Conservation (phyloP, 2,888 invertebrate genomes). For the Drosophila rellima region DNA sequence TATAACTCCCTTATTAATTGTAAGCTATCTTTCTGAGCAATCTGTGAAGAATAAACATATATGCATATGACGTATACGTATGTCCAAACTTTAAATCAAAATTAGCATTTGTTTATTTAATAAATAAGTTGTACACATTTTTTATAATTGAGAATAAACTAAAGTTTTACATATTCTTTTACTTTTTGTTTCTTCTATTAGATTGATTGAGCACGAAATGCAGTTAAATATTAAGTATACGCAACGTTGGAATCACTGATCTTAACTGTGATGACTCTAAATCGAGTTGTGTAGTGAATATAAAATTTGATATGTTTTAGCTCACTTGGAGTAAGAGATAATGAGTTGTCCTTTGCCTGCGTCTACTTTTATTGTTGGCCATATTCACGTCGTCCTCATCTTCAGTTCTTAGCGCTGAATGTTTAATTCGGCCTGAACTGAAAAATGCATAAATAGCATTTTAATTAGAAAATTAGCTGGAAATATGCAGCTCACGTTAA, state of each 20-base stretch:
- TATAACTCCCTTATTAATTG: neutral
- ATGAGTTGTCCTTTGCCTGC: constrained; percentile 11
- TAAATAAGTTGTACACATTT: no score
- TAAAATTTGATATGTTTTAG: constrained; percentile 23
- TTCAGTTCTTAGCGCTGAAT: constrained; percentile 38
- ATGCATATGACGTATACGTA: no score
- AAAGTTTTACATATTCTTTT: no score
- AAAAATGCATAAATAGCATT: constrained; percentile 85
- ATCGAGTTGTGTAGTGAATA: constrained; percentile 20
- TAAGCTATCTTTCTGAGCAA: neutral
- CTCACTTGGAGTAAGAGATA: neutral
- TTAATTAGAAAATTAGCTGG: constrained; percentile 86
- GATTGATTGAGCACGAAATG: neutral
- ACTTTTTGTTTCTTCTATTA: no score
- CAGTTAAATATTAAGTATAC: constrained; percentile 19
- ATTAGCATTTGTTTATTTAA: no score
- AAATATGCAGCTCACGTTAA: constrained; percentile 86
- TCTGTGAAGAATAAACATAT: neutral
- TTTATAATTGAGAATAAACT: no score
- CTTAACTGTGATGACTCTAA: neutral
- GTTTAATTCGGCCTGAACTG: constrained; percentile 72
- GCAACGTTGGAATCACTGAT: neutral
- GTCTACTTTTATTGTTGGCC: constrained; percentile 14
- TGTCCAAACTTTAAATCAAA: no score
- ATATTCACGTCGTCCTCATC: constrained; percentile 6